A percentile compares a stretch with the other conserved stretches of the same genome.
Evolutionary conservation across 2,888 invertebrate genomes (phyloP).

Genomic region (Julus scandinavius): DNA sequence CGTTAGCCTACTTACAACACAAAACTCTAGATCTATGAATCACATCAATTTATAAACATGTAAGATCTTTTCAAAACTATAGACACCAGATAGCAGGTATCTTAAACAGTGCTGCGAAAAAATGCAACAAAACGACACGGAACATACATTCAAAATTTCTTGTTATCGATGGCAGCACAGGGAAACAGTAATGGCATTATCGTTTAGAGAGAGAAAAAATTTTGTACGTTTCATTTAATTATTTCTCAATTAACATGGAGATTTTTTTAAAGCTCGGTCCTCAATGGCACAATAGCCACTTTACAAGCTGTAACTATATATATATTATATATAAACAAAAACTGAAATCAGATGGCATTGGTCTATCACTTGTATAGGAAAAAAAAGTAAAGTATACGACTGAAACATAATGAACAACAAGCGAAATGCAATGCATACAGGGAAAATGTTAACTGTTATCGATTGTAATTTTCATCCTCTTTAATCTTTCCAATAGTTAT

Average conservation of each 20-base stretch:
- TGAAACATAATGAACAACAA: neutral
- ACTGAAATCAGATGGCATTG: neutral
- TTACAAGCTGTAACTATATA: constrained; percentile 13
- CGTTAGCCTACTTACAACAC: constrained; percentile 2
- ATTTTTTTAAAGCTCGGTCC: constrained; percentile 26
- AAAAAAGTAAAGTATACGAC: neutral
- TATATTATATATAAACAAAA: constrained; percentile 8
- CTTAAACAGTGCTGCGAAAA: constrained; percentile 33
- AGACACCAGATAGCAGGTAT: constrained; percentile 14
- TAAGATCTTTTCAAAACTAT: constrained; percentile 33
- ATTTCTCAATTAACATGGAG: constrained; percentile 33
- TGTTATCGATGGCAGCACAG: constrained; percentile 27
- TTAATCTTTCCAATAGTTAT: neutral
- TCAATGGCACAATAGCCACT: neutral
- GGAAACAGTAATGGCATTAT: constrained; percentile 27
- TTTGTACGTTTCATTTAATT: constrained; percentile 22
- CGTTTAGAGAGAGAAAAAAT: constrained; percentile 20
- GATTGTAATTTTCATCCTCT: neutral
- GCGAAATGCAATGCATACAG: neutral
- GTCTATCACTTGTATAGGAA: neutral
- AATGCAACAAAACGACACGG: constrained; percentile 27
- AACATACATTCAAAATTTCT: constrained; percentile 4
- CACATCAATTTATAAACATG: constrained; percentile 27
- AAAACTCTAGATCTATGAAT: constrained; percentile 21
- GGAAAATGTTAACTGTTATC: neutral